Evolutionary conservation across 2,797 vertebrate species (phyloP), one percentile per base, ranked within the genome.

Genomic region (Pelobates cultripes): DNA sequence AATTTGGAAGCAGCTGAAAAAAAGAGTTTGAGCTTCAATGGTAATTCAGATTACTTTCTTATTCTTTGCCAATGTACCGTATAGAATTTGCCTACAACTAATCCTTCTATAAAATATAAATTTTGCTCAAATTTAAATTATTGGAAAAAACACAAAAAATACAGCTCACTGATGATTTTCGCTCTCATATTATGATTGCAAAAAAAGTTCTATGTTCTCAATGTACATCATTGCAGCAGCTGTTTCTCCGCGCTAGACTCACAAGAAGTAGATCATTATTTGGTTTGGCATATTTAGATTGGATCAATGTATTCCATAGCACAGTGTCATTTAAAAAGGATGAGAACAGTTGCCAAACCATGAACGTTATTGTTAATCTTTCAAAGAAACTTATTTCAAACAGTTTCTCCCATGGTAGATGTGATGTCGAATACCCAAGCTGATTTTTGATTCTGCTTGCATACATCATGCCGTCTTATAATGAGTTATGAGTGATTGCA

Each of bases 331-430:
- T 42, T 6, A 68, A 68, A 68, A 51, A 43, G 1, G 41, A 57
- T 12, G 13, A 57, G 55, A 12, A 57, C 28, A 68, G 43, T 17
- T 70, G 68, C 2, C 43, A 70, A 45, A 45, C 68, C 68, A 43
- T 70, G 43, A 70, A 47, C 45, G 44, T 71, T 53, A 40, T 7
- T 51, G 15, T 71, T 71, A 28, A 15, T 15, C 2, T 70, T 41
- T 61, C 57, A 7, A 12, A 12, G 2, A 51, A 71, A 28, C 70
- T 71, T 40, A 53, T 71, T 51, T 71, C n/a, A 51, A 71, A 7
- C 45, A 12, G n/a, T 28, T 51, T 17, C 70, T 71, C 70, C 44
- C 70, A 70, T 70, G 14, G 28, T 45, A 70, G 15, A 70, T n/a
- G 3, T 4, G 7, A n/a, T 5, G 5, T 44, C 15, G 28, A 70